Base-by-base conservation (phyloP, 2,797 vertebrate genomes). In the Triplophysa bombifrons region DNA sequence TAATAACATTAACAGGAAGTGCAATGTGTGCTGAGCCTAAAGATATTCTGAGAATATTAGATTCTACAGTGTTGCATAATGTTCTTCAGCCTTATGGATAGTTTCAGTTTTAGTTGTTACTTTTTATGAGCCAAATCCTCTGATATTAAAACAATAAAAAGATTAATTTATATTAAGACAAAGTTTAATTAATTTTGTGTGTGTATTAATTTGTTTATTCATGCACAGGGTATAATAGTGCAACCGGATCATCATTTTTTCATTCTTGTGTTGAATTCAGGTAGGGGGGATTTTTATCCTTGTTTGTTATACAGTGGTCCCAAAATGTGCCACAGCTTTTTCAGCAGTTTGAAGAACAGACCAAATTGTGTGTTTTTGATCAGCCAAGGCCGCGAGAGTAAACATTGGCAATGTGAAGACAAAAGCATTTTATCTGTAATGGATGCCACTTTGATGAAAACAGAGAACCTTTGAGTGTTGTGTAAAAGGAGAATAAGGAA, bases 351-450 rank as follows among this genome's bases (percentile, higher is more conserved):
- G 65, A 74, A 78, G 64, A 82, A 38, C 22, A 74, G 48, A 82
- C 1, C 2, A 34, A 74, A 74, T 71, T 79, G 48, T 65, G 71
- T 56, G 65, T 34, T 73, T 82, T n/a, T 78, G 81, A 82, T 82
- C 63, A 78, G 70, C 30, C 41, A 46, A 64, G 76, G 63, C 48
- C 56, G 7, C 64, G 56, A 64, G 50, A 30, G 41, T 48, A 56
- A 64, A 71, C 44, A 80, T 79, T 50, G 75, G 76, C 50, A 72
- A 60, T 71, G 20, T 14, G 41, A 79, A 74, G 41, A 63, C 65
- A 71, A 74, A 78, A 56, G 64, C 25, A 82, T 46, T 82, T 20
- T 61, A 65, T 74, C 46, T 1, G n/a, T 55, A 61, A 73, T 63
- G 48, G 56, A 70, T 74, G 65, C 46, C 65, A 66, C 25, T 61